Evolutionary conservation across 2,113 vertebrate genomes (phyloP).

Genomic region (Hippocampus comes): DNA sequence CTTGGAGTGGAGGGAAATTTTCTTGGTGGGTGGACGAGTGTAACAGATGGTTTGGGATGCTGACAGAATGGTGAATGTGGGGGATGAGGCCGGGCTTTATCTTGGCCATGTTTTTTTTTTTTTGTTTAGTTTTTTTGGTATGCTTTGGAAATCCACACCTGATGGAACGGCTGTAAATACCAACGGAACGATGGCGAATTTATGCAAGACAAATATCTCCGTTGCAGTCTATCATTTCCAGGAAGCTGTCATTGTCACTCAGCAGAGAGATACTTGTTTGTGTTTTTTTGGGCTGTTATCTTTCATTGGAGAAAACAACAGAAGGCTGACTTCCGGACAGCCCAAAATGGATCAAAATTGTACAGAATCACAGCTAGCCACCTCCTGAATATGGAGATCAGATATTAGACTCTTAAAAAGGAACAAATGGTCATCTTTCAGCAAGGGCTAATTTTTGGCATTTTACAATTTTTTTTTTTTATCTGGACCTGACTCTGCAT

Average conservation of each 20-base stretch:
- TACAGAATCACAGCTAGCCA: not conserved
- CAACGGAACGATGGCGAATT: conserved; percentile 40
- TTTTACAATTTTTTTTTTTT: too few relatives aligned
- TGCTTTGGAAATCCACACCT: conserved; percentile 1
- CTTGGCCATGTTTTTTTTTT: not conserved
- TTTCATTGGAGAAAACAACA: conserved; percentile 3
- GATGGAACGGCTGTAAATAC: conserved; percentile 34
- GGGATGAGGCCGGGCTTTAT: not conserved
- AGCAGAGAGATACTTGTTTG: not conserved
- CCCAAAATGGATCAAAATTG: not conserved
- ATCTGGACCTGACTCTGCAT: too few relatives aligned
- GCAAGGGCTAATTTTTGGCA: too few relatives aligned
- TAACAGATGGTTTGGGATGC: conserved; percentile 3
- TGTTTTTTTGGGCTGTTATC: not conserved
- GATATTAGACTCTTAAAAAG: not conserved
- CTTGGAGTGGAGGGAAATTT: conserved; percentile 7
- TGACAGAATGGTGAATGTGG: not conserved
- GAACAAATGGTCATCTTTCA: not conserved
- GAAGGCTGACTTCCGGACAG: not conserved
- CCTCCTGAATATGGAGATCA: not conserved
- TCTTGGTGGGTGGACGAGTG: conserved; percentile 10
- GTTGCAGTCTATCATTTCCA: conserved; percentile 45
- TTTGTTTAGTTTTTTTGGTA: not conserved
- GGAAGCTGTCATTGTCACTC: conserved; percentile 39
- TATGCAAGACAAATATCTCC: conserved; percentile 50